A percentile compares a stretch with the other conserved stretches of the same genome.
These are phyloP conservation scores for Thymallus thymallus DNA, from an alignment of 2,113 vertebrate species.

Conservation along the genomic window DNA sequence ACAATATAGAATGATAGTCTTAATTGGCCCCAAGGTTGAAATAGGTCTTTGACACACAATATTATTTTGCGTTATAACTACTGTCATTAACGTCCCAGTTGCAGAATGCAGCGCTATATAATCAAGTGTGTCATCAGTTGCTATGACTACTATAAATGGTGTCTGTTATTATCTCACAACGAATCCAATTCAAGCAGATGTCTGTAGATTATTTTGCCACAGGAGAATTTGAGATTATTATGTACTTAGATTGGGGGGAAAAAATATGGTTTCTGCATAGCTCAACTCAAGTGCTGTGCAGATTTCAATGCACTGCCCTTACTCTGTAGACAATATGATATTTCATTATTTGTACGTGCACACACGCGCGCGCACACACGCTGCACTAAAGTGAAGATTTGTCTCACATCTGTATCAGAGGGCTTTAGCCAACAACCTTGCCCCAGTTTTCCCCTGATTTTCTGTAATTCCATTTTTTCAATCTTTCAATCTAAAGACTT, in stretches of 20 bases:
- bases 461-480: constrained; percentile 76
- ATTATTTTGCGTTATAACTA: too few relatives aligned
- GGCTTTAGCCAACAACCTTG: constrained; percentile 75
- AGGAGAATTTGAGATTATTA: too few relatives aligned
- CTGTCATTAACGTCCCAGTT: too few relatives aligned
- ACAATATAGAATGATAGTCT: not conserved
- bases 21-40: too few relatives aligned
- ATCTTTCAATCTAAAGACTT: constrained; percentile 76
- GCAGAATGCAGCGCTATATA: too few relatives aligned
- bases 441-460: constrained; percentile 66
- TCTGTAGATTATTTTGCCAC: too few relatives aligned
- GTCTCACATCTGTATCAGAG: constrained; percentile 64
- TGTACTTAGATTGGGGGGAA: not conserved
- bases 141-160: too few relatives aligned
- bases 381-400: constrained; percentile 59
- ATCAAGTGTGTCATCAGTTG: too few relatives aligned
- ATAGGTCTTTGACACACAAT: too few relatives aligned
- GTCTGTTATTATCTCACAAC: too few relatives aligned
- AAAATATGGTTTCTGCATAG: not conserved
- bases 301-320: not conserved
- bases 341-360: not conserved
- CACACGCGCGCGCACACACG: constrained; percentile 1
- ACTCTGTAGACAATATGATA: not conserved
- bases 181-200: too few relatives aligned
- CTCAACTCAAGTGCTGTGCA: not conserved